A percentile compares a stretch with the other conserved stretches of the same genome.
phyloP scores from a whole-genome alignment of 2,888 invertebrate species.

The Acheta domesticus region DNA sequence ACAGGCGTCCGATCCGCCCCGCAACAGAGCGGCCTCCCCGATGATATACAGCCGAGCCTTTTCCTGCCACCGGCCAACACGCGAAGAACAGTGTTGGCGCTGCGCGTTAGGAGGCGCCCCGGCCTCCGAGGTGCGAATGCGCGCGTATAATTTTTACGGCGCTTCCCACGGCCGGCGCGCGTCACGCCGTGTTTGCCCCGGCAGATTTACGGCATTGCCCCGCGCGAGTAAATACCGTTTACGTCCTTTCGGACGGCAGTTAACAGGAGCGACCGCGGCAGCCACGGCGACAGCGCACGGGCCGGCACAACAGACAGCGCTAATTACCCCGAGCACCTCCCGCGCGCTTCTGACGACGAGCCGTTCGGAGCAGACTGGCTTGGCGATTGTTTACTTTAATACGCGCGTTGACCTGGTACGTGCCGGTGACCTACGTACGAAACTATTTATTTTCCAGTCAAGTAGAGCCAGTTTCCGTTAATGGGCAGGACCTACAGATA shows the following conservation, averaged over 20 bases:
- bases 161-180: background rate
- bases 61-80: background rate
- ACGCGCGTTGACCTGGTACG: too few species aligned
- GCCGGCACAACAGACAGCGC: background rate
- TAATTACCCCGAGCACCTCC: too few species aligned
- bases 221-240: constrained; percentile 4
- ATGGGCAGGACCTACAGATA: too few species aligned
- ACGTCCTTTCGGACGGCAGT: background rate
- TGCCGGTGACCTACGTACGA: too few species aligned
- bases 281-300: background rate
- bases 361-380: too few species aligned
- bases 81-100: background rate
- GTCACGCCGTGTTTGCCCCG: constrained; percentile 1
- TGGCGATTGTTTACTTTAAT: too few species aligned
- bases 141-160: background rate
- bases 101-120: background rate
- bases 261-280: background rate
- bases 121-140: background rate
- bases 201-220: background rate
- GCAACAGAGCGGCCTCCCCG: background rate
- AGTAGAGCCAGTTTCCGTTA: too few species aligned
- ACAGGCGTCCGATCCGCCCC: too few species aligned
- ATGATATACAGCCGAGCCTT: background rate
- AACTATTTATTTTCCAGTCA: too few species aligned
- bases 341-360: too few species aligned